Base-by-base conservation (phyloP, 1,140 invertebrate species). In the Pogonomyrmex californicus region DNA sequence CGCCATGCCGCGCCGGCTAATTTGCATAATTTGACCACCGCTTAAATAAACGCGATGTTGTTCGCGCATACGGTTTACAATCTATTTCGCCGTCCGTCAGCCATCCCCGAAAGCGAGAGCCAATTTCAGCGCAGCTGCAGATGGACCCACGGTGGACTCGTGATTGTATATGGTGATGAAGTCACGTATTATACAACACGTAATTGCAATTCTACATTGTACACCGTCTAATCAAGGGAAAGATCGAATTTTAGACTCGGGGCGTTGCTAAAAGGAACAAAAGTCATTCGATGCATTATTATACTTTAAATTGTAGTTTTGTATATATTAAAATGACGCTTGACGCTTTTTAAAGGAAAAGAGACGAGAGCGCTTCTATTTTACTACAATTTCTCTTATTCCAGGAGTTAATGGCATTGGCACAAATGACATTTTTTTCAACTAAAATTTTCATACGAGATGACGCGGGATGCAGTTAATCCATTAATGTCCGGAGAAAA, bases 1-100 rank as follows among this genome's bases (percentile, higher is more conserved):
- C 23, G 65, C 4, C 4, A n/a, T 23, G 23, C 23, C 23, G 36
- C 47, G 23, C 7, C 30, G 23, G 6, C 60, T 58, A 9, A 70
- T 81, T 70, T 81, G 51, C 78, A 81, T 81, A 81, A 81, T 81
- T 70, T 51, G 63, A 44, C 62, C 65, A 33, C 23, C 23, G 78
- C 12, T 30, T 70, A 81, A 81, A 81, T 70, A 81, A 81, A 81
- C 63, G 78, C 44, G 30, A 4, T 60, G 58, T 47, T 63, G 58
- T 30, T 78, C 58, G 23, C 12, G 49, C 49, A 47, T 47, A 81
- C 62, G 56, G 62, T 81, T 81, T 81, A 70, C 78, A 81, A 58
- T 81, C 23, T 23, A 58, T 78, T 62, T 47, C 30, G 58, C 17
- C 23, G 49, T 44, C 63, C 14, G 65, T 58, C 49, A 33, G 49